These are phyloP conservation scores for Callosobruchus maculatus DNA, from an alignment of 2,888 invertebrate genomes.

Conservation along the genomic window DNA sequence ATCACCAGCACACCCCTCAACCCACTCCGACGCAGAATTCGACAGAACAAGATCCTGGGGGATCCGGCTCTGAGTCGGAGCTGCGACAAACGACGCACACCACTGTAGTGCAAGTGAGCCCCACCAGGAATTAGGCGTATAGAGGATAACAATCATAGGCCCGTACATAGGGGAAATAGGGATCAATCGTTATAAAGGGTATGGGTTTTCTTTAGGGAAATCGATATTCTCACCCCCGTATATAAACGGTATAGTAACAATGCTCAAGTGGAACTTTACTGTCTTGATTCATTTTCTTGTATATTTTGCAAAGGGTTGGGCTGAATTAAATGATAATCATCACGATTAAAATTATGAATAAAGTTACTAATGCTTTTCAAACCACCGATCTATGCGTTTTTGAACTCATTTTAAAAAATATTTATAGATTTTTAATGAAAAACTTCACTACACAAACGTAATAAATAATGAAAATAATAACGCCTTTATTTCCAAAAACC, in stretches of 20 bases:
- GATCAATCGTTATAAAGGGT: background rate
- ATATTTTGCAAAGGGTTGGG: background rate
- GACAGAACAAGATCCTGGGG: constrained; percentile 36
- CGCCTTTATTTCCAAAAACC: too few relatives aligned
- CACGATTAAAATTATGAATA: too few relatives aligned
- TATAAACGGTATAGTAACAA: background rate
- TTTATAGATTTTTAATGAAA: too few relatives aligned
- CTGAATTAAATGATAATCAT: too few relatives aligned
- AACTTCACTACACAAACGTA: too few relatives aligned
- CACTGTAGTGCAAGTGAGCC: constrained; percentile 31
- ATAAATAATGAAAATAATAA: too few relatives aligned
- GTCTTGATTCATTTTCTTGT: background rate
- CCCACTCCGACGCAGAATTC: constrained; percentile 33
- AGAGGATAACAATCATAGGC: background rate
- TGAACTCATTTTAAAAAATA: too few relatives aligned
- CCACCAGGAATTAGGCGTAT: constrained; percentile 2
- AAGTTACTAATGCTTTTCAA: too few relatives aligned
- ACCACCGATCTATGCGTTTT: too few relatives aligned
- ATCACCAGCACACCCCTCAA: constrained; percentile 21
- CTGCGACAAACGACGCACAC: constrained; percentile 30
- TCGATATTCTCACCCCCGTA: background rate
- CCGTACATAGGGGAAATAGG: background rate
- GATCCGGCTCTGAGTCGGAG: constrained; percentile 40
- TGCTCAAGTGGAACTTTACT: background rate
- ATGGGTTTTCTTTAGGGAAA: background rate